Evolutionary conservation across 2,888 invertebrate species (phyloP), one percentile per base, ranked within the genome.

Genomic region (Plagodis dolabraria): DNA sequence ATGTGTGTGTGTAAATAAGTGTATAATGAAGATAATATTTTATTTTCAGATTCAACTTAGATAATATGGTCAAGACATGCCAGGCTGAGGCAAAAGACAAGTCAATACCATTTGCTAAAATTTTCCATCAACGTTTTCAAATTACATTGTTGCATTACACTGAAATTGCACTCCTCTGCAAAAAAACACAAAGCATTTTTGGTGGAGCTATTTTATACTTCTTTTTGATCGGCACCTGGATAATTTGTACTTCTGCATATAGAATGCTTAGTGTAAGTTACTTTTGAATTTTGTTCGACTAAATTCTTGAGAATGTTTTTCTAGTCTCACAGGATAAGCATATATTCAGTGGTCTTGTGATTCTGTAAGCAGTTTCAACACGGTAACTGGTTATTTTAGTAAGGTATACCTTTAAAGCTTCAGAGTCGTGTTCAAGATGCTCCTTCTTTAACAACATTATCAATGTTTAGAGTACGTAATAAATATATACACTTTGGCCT

Each of bases 211-310:
- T 75, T 0, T 53, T 82, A 5, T 79, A 73, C 44, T 70, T 75
- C 38, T 77, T 81, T 59, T 43, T 79, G 44, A 64, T 80, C 5
- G 72, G 71, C 43, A 72, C 67, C 6, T 81, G 79, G 79, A 76
- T 77, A 54, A 69, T 79, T 40, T 80, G 79, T 48, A 76, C 75
- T 4, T 68, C 76, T 9, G 74, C 75, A 7, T 80, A 80, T 52
- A 70, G 69, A 60, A 71, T 70, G 22, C 61, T 70, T 7, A 70
- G 65, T 42, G 82, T 77, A 70, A 69, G 72, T 62, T 10, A 40
- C 8, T 22, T 22, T 22, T 22, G 22, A 22, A 2, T 8, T 33
- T 9, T 4, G 22, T 22, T 22, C 4, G 22, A 22, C 22, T 22
- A 4, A 22, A 22, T 22, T 22, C 22, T 4, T 2, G 22, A 2